These are phyloP conservation scores for Caenorhabditis sulstoni DNA, from an alignment of 2,888 invertebrate genomes.

Conservation along the genomic window DNA sequence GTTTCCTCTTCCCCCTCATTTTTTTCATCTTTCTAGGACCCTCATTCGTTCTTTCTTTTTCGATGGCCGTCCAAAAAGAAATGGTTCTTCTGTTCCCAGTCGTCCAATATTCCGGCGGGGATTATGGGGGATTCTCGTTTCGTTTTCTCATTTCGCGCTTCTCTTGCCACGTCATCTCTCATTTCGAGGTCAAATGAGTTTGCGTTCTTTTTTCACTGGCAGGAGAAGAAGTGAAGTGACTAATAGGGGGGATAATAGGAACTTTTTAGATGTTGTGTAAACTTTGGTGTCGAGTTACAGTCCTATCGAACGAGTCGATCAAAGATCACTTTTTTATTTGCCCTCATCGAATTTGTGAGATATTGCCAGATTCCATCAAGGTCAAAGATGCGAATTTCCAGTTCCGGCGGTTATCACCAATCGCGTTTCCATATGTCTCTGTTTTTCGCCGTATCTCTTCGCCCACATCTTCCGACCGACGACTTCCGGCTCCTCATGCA, in stretches of 20 bases:
- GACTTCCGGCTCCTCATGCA: slow-evolving; percentile 25
- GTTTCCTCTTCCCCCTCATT: not conserved
- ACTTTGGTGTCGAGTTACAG: not conserved
- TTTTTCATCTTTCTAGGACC: not conserved
- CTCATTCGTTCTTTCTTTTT: not conserved
- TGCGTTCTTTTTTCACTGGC: too few relatives aligned
- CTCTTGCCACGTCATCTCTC: not conserved
- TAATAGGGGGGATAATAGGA: not conserved
- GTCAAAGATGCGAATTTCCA: too few relatives aligned
- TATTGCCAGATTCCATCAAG: too few relatives aligned
- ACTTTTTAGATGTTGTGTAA: not conserved
- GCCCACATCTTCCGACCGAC: not conserved
- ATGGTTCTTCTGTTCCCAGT: slow-evolving; percentile 1
- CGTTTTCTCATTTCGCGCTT: not conserved
- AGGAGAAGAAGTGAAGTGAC: too few relatives aligned
- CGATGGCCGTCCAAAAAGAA: too few relatives aligned
- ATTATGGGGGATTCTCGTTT: not conserved
- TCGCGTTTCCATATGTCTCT: too few relatives aligned
- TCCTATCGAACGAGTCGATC: not conserved
- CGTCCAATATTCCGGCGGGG: not conserved
- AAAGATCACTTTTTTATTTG: not conserved
- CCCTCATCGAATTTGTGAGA: too few relatives aligned
- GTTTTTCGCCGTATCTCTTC: not conserved
- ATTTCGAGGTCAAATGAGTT: not conserved
- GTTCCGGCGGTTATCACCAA: too few relatives aligned